Percentiles rank a stretch among this genome's conserved stretches.
Evolutionary conservation across 2,888 invertebrate genomes (phyloP).

Genomic region (Andrena chrysosceles): DNA sequence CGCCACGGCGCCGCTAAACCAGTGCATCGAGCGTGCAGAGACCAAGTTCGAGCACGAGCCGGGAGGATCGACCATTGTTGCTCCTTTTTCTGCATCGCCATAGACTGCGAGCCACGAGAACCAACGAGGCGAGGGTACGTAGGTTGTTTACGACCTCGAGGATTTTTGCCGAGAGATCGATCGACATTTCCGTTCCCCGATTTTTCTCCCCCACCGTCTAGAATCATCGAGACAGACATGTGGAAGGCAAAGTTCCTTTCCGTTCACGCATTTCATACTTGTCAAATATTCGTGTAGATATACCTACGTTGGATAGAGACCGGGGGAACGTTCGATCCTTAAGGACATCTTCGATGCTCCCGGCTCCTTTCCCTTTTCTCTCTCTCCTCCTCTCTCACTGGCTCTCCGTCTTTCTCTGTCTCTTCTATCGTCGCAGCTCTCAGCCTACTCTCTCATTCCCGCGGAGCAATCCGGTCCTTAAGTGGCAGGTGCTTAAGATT

Average conservation of each 20-base stretch:
- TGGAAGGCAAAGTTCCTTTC: background rate
- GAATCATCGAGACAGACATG: too few relatives aligned
- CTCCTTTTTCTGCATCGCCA: slow-evolving; percentile 44
- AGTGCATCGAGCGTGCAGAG: slow-evolving; percentile 52
- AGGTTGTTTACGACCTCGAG: slow-evolving; percentile 22
- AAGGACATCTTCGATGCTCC: slow-evolving; percentile 59
- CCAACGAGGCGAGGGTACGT: slow-evolving; percentile 25
- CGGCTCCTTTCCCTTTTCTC: slow-evolving; percentile 16
- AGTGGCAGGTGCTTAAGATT: slow-evolving; percentile 80
- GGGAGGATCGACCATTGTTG: slow-evolving; percentile 63
- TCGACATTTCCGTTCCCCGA: slow-evolving; percentile 20
- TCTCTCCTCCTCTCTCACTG: background rate
- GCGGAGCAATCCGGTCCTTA: slow-evolving; percentile 74
- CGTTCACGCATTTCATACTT: background rate
- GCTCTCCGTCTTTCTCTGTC: slow-evolving; percentile 4
- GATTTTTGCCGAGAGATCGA: slow-evolving; percentile 3
- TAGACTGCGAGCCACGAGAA: slow-evolving; percentile 11
- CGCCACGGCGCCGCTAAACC: slow-evolving; percentile 69
- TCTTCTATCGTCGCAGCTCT: slow-evolving; percentile 2
- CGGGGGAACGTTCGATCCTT: slow-evolving; percentile 66
- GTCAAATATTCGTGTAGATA: slow-evolving; percentile 36
- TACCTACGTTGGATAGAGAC: slow-evolving; percentile 50
- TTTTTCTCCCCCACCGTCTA: background rate
- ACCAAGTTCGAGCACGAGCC: slow-evolving; percentile 62
- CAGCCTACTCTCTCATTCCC: slow-evolving; percentile 69